Conservation (phyloP, 2,888 invertebrate species). For the Stenoptilia bipunctidactyla region DNA sequence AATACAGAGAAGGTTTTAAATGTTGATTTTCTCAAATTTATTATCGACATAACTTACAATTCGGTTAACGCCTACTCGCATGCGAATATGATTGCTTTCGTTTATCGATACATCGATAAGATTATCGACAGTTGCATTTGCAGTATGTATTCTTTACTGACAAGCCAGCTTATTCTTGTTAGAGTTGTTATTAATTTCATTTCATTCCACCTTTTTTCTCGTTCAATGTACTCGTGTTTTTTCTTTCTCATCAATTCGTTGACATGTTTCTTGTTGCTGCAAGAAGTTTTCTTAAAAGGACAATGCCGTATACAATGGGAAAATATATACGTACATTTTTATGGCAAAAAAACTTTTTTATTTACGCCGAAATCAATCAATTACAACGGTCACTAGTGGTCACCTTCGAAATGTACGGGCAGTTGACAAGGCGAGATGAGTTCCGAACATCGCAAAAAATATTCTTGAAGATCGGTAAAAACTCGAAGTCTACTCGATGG, state of each 20-base stretch:
- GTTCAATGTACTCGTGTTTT: not conserved
- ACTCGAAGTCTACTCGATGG: conserved; percentile 35
- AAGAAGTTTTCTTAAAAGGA: not conserved
- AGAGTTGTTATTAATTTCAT: not conserved
- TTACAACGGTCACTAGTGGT: conserved; percentile 43
- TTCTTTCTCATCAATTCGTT: not conserved
- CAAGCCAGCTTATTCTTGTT: conserved; percentile 1
- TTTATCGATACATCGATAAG: conserved; percentile 38
- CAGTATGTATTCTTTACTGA: not conserved
- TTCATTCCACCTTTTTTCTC: not conserved
- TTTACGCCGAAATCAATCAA: conserved; percentile 45
- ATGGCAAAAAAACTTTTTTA: not conserved
- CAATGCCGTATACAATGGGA: not conserved
- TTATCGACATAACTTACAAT: conserved; percentile 42
- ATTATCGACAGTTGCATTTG: not conserved
- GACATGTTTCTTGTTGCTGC: not conserved
- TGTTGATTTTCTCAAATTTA: conserved; percentile 58
- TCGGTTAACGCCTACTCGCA: conserved; percentile 41
- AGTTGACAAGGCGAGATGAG: conserved; percentile 52
- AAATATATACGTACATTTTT: not conserved
- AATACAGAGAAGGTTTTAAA: conserved; percentile 33
- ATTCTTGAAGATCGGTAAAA: conserved; percentile 23
- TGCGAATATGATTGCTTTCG: conserved; percentile 39
- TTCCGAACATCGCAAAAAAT: conserved; percentile 50
- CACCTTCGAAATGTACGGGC: conserved; percentile 51